Conservation (phyloP, 1,140 invertebrate genomes). For the Lycorma delicatula region DNA sequence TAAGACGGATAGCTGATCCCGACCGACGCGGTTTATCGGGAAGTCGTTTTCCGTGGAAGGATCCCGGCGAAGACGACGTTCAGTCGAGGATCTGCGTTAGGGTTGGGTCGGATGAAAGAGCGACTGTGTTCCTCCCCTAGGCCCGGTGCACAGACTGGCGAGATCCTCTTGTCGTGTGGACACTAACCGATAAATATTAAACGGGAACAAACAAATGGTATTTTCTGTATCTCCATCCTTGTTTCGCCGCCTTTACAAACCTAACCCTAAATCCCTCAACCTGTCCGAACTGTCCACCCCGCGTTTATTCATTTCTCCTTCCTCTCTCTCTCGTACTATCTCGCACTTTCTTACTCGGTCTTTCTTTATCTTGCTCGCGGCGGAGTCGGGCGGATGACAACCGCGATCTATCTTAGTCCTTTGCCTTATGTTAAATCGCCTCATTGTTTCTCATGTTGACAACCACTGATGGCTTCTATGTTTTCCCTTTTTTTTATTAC, state of each 20-base stretch:
- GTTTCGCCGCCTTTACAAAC: background rate
- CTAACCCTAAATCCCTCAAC: constrained; percentile 5
- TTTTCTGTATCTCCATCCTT: background rate
- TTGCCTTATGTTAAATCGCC: background rate
- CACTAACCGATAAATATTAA: constrained; percentile 4
- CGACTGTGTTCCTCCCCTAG: constrained; percentile 5
- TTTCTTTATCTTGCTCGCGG: background rate
- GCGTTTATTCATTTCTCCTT: constrained; percentile 5
- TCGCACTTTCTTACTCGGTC: background rate
- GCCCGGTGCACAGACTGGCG: background rate
- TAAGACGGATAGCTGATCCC: too few relatives aligned
- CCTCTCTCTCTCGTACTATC: background rate
- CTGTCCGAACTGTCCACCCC: constrained; percentile 6
- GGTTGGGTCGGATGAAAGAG: too few relatives aligned
- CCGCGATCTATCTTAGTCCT: background rate
- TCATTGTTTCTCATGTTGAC: constrained; percentile 1
- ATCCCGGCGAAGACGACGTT: too few relatives aligned
- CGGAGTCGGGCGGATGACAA: background rate
- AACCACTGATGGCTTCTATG: too few relatives aligned
- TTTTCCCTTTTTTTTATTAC: too few relatives aligned
- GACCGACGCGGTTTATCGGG: too few relatives aligned
- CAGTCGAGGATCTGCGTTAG: too few relatives aligned
- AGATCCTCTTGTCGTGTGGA: background rate
- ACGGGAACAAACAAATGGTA: constrained; percentile 6
- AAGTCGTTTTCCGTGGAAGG: too few relatives aligned